Evolutionary conservation across 2,888 invertebrate species (phyloP), one percentile per base, ranked within the genome.

Genomic region (Bursaphelenchus okinawaensis): DNA sequence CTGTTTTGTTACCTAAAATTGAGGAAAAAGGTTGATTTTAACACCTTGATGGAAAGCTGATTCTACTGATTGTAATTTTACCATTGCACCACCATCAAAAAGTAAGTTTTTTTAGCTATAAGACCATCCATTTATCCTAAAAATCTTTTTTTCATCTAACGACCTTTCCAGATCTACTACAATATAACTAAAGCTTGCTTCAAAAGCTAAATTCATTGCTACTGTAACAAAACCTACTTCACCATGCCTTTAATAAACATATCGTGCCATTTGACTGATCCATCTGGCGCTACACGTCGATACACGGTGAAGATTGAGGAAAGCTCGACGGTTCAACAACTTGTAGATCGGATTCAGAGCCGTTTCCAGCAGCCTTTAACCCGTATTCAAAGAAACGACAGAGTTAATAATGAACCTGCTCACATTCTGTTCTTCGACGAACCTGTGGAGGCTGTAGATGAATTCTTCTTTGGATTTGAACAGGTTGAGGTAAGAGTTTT

Each of bases 401-500:
- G 7, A 1, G 9, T n/a, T 1, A 50, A n/a, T 20, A 22, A 19
- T 23, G 60, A 52, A 50, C 56, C 26, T 12, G 20, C 60, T 19
- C 51, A 59, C 20, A 59, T 59, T 22, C 22, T 59, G 4, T 59
- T 59, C 51, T 59, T 50, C 22, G 60, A 59, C 6, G 60, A 59
- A 50, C 40, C 40, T 9, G 28, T 59, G 8, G 60, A 59, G n/a
- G 55, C 20, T 9, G 19, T 8, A n/a, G 60, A 59, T 27, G 60
- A 50, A 20, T 59, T 59, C 51, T 59, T 22, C n/a, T 51, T 59
- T 23, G 51, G 22, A n/a, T 59, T 59, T 22, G 40, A 50, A 4
- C 19, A 20, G 52, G 40, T 16, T 16, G 20, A 20, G 22, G 60
- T 59, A 23, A 59, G 60, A 55, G 20, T 19, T 19, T n/a, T 54